Conservation (phyloP, 2,888 invertebrate species). For the Cheilosia variabilis region DNA sequence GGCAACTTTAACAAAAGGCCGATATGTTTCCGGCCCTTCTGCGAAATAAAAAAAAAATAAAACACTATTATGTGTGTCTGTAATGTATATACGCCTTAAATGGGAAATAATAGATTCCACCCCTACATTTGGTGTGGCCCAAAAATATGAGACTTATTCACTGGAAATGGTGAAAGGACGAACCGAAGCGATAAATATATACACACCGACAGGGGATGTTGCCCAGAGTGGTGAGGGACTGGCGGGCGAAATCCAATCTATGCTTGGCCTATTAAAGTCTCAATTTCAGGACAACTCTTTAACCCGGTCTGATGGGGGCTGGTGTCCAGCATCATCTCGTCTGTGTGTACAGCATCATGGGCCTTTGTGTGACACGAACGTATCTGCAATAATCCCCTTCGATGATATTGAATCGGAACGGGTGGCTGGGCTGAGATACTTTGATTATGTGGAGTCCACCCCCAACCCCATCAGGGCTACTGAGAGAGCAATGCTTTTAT, state of each 20-base stretch:
- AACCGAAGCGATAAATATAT: conserved; percentile 41
- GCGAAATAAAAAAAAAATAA: neutral
- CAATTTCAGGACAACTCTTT: conserved; percentile 59
- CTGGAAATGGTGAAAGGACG: conserved; percentile 20
- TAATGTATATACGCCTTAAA: conserved; percentile 24
- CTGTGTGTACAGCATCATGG: neutral
- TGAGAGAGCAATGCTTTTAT: conserved; percentile 53
- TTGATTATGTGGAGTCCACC: neutral
- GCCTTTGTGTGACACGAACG: conserved; percentile 51
- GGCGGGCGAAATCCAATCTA: conserved; percentile 50
- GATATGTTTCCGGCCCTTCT: conserved; percentile 14
- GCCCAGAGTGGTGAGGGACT: neutral
- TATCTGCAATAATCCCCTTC: conserved; percentile 64
- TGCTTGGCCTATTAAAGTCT: conserved; percentile 58
- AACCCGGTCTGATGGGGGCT: conserved; percentile 6
- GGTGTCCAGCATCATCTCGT: neutral
- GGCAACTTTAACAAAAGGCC: conserved; percentile 43
- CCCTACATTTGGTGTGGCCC: neutral
- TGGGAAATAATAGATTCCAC: conserved; percentile 59
- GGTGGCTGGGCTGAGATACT: neutral
- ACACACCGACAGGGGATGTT: neutral
- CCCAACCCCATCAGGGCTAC: neutral
- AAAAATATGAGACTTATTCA: conserved; percentile 38
- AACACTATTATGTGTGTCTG: neutral
- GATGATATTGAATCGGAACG: conserved; percentile 32